These are phyloP conservation scores for Fistularia tabacaria DNA, from an alignment of 2,797 vertebrate genomes.

Conservation along the genomic window DNA sequence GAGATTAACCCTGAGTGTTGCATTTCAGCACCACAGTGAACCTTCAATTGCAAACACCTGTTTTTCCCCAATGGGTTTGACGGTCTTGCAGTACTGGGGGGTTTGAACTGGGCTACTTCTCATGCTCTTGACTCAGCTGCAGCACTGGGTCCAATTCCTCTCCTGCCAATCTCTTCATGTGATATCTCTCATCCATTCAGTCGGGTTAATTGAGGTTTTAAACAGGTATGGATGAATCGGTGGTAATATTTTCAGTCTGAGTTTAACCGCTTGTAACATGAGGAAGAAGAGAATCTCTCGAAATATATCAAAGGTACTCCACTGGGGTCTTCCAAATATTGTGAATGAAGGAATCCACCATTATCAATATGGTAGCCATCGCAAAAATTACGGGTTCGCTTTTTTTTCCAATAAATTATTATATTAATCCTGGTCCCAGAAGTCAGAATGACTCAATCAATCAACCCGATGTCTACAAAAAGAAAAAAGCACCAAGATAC, in stretches of 20 bases:
- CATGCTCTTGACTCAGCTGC: slow-evolving; percentile 23
- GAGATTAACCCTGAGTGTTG: slow-evolving; percentile 24
- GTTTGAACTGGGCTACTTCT: slow-evolving; percentile 6
- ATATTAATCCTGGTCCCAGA: too few species aligned
- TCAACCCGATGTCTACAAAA: too few species aligned
- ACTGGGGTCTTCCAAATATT: background rate
- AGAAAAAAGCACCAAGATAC: too few species aligned
- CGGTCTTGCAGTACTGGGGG: slow-evolving; percentile 15
- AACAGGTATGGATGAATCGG: slow-evolving; percentile 19
- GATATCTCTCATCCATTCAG: slow-evolving; percentile 1
- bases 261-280: background rate
- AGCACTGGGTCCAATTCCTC: background rate
- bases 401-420: too few species aligned
- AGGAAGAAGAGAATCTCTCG: background rate
- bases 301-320: slow-evolving; percentile 1
- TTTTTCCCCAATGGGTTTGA: slow-evolving; percentile 13
- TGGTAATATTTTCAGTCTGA: slow-evolving; percentile 3
- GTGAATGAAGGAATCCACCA: background rate
- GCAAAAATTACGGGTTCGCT: too few species aligned
- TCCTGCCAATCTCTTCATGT: slow-evolving; percentile 3
- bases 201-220: slow-evolving; percentile 13
- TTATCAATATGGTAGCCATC: too few species aligned
- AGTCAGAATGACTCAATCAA: too few species aligned
- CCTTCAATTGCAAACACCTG: slow-evolving; percentile 30
- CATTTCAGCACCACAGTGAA: slow-evolving; percentile 36